Percentiles rank a stretch among this genome's conserved stretches.
Conservation (phyloP, 1,140 invertebrate genomes). For the Brachionus manjavacas region DNA sequence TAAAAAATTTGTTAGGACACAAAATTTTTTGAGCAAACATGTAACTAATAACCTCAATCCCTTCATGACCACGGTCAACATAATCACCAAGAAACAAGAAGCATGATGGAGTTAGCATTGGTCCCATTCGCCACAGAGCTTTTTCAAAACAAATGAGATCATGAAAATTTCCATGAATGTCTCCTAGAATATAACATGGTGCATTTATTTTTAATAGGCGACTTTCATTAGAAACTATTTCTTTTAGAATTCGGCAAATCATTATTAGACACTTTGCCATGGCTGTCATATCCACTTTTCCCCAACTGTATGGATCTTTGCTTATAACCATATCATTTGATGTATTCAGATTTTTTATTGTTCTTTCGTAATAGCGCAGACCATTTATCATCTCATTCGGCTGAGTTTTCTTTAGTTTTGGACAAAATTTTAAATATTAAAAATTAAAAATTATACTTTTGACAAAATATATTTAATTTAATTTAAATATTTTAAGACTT, state of each 20-base stretch:
- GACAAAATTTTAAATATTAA: conserved; percentile 53
- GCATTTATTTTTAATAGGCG: conserved; percentile 59
- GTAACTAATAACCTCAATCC: conserved; percentile 64
- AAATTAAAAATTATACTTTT: neutral
- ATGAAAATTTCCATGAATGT: conserved; percentile 64
- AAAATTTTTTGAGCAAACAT: conserved; percentile 66
- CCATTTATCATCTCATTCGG: conserved; percentile 62
- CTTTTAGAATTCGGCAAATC: conserved; percentile 53
- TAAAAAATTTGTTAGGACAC: conserved; percentile 59
- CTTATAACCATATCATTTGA: neutral
- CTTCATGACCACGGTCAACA: conserved; percentile 64
- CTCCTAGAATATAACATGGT: conserved; percentile 62
- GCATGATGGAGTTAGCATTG: conserved; percentile 61
- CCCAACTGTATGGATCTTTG: conserved; percentile 59
- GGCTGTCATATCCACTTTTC: conserved; percentile 57
- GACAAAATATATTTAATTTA: neutral
- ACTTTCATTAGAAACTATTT: conserved; percentile 54
- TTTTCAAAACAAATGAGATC: conserved; percentile 65
- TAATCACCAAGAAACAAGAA: conserved; percentile 65
- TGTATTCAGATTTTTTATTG: neutral
- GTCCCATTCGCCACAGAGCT: conserved; percentile 63
- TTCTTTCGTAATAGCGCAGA: conserved; percentile 60
- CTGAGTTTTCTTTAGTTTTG: conserved; percentile 51
- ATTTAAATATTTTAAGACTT: too few species aligned
- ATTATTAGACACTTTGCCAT: conserved; percentile 58